A percentile compares a stretch with the other conserved stretches of the same genome.
Conservation (phyloP, 2,113 vertebrate genomes). For the Myxocyprinus asiaticus region DNA sequence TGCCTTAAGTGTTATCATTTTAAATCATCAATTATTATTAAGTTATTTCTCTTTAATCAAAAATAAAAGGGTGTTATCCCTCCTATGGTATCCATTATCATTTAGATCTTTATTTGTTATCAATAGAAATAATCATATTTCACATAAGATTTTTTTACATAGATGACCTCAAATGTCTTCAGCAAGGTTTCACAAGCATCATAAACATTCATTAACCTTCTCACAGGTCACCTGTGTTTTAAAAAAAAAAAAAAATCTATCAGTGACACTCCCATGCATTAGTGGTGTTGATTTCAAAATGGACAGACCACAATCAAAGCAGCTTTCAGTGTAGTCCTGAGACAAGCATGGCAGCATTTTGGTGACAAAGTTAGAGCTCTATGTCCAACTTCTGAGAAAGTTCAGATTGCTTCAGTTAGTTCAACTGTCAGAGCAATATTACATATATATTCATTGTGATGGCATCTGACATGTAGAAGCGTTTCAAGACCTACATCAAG, state of each 20-base stretch:
- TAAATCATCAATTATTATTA: neutral
- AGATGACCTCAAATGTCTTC: neutral
- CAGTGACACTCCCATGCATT: neutral
- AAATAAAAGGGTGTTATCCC: constrained; percentile 3
- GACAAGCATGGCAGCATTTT: constrained; percentile 58
- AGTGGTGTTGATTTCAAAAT: constrained; percentile 32
- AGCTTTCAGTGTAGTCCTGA: constrained; percentile 55
- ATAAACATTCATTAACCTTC: constrained; percentile 34
- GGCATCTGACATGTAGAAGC: no score
- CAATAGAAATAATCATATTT: no score
- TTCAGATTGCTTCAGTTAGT: constrained; percentile 50
- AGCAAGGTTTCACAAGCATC: no score
- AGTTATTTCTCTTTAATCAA: neutral
- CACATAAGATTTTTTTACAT: neutral
- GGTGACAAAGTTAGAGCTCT: constrained; percentile 35
- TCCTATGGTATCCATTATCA: neutral
- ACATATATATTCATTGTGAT: neutral
- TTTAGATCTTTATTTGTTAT: neutral
- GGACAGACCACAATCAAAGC: constrained; percentile 41
- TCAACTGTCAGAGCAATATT: constrained; percentile 12
- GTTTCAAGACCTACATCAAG: neutral
- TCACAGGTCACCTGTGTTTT: neutral
- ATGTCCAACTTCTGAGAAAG: constrained; percentile 9
- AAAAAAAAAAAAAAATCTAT: no score
- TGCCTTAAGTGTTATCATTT: constrained; percentile 1